Conservation (phyloP, 2,888 invertebrate genomes). For the Drosophila rubida region DNA sequence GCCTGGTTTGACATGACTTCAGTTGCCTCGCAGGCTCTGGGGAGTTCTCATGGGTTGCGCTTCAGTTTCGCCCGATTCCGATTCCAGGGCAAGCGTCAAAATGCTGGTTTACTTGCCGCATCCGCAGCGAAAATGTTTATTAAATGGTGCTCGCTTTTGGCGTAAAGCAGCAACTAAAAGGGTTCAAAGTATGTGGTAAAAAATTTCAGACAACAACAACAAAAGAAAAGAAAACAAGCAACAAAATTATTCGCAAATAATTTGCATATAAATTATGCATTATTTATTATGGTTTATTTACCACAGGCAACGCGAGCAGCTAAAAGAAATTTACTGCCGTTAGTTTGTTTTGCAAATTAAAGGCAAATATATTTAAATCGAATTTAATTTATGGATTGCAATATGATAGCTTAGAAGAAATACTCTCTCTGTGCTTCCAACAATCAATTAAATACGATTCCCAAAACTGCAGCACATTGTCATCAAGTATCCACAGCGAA, state of each 20-base stretch:
- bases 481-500: slow-evolving; percentile 21
- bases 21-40: slow-evolving; percentile 18
- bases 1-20: slow-evolving; percentile 70
- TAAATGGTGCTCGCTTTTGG: slow-evolving; percentile 70
- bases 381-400: neutral
- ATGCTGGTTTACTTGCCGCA: slow-evolving; percentile 32
- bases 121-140: slow-evolving; percentile 61
- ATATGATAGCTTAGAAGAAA: neutral
- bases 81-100: slow-evolving; percentile 2
- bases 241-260: slow-evolving; percentile 64
- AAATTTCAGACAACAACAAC: neutral
- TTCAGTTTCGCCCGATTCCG: neutral
- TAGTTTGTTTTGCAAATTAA: slow-evolving; percentile 3
- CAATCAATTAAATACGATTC: slow-evolving; percentile 14
- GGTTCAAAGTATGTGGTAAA: slow-evolving; percentile 47
- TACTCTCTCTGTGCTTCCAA: neutral
- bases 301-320: slow-evolving; percentile 8
- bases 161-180: slow-evolving; percentile 47
- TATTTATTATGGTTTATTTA: slow-evolving; percentile 37
- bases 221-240: slow-evolving; percentile 3
- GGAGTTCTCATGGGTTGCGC: neutral
- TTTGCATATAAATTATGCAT: slow-evolving; percentile 78
- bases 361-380: neutral
- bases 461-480: slow-evolving; percentile 21
- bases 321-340: slow-evolving; percentile 2